These are phyloP conservation scores for Neosilurus hyrtlii DNA, from an alignment of 2,797 vertebrate genomes.

Conservation along the genomic window DNA sequence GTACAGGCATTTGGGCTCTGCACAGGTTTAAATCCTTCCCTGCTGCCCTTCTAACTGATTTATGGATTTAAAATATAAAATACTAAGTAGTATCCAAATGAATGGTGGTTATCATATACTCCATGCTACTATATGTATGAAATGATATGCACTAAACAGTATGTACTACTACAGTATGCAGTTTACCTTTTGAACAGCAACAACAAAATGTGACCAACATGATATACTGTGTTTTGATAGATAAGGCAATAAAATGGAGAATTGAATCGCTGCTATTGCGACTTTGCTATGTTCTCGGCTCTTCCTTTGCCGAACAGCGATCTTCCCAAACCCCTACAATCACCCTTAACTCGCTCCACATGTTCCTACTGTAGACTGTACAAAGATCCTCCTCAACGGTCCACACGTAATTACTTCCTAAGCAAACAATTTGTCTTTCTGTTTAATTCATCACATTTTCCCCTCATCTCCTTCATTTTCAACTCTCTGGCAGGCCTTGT, in stretches of 20 bases:
- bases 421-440: slow-evolving; percentile 68
- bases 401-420: slow-evolving; percentile 66
- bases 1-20: neutral
- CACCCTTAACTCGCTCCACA: slow-evolving; percentile 74
- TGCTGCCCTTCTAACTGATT: neutral
- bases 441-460: slow-evolving; percentile 63
- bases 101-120: neutral
- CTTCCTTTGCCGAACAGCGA: slow-evolving; percentile 66
- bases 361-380: slow-evolving; percentile 77
- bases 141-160: neutral
- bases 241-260: slow-evolving; percentile 1
- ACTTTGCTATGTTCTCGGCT: slow-evolving; percentile 40
- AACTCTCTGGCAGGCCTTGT: slow-evolving; percentile 47
- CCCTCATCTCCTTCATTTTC: slow-evolving; percentile 50
- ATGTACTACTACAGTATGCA: neutral
- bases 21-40: neutral
- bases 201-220: neutral
- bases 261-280: slow-evolving; percentile 50
- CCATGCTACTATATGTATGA: neutral
- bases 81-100: neutral
- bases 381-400: slow-evolving; percentile 70
- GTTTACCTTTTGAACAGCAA: neutral
- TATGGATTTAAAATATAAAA: neutral
- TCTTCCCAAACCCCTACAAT: slow-evolving; percentile 75
- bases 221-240: neutral